Percentiles rank a stretch among this genome's conserved stretches.
Conservation (phyloP, 1,140 invertebrate genomes). For the Parapsyche elsis region DNA sequence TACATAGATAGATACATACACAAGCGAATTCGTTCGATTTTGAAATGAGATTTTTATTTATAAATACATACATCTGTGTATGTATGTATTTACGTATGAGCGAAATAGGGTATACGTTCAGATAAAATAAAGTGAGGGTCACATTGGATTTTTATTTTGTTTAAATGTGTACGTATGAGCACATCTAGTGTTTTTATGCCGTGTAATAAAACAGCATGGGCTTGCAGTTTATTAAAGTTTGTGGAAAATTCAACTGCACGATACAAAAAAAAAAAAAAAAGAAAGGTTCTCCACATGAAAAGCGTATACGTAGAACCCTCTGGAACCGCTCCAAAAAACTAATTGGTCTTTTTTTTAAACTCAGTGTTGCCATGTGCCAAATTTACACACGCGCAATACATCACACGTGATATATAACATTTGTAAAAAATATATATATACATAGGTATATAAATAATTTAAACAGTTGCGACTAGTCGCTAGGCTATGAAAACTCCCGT, state of each 20-base stretch:
- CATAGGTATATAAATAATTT: neutral
- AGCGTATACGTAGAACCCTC: constrained; percentile 19
- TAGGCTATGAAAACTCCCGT: no score
- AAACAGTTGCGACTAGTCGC: neutral
- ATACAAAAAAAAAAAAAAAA: neutral
- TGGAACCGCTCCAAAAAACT: constrained; percentile 46
- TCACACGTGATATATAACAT: no score
- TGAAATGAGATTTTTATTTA: no score
- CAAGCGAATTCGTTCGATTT: no score
- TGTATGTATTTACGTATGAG: no score
- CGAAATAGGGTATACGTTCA: no score
- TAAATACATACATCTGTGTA: no score
- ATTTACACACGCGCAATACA: neutral
- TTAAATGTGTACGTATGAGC: neutral
- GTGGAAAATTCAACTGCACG: constrained; percentile 5
- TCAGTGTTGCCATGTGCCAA: neutral
- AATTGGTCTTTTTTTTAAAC: constrained; percentile 40
- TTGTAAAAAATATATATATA: neutral
- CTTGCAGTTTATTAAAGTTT: neutral
- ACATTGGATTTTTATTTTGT: neutral
- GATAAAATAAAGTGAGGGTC: no score
- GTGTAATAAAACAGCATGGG: no score
- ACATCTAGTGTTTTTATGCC: neutral
- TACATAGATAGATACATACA: neutral
- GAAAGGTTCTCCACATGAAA: neutral